Evolutionary conservation across 2,797 vertebrate species (phyloP).

Genomic region (Crax fasciolata): DNA sequence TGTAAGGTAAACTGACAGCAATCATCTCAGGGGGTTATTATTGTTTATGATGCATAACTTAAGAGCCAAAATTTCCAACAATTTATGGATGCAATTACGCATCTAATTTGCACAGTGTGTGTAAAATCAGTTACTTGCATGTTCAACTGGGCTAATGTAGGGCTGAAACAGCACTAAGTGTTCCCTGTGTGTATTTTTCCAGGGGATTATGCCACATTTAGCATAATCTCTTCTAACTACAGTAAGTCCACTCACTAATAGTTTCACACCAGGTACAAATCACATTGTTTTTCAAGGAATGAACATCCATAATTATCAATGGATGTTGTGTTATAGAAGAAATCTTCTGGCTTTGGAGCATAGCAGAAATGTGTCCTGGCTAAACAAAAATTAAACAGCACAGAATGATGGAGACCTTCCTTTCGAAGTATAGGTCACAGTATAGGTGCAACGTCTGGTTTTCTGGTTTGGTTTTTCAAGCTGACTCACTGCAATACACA

Average conservation of each 20-base stretch:
- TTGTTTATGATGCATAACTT: slow-evolving; percentile 59
- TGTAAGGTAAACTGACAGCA: slow-evolving; percentile 38
- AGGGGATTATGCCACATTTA: slow-evolving; percentile 33
- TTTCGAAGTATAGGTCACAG: not conserved
- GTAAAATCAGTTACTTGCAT: slow-evolving; percentile 33
- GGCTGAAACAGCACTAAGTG: slow-evolving; percentile 29
- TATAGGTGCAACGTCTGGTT: not conserved
- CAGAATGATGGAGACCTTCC: not conserved
- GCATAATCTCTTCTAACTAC: slow-evolving; percentile 34
- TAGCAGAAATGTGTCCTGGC: not conserved
- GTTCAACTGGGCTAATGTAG: not conserved
- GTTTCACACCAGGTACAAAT: slow-evolving; percentile 24
- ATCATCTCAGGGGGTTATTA: slow-evolving; percentile 35
- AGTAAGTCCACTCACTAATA: slow-evolving; percentile 14
- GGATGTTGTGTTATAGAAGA: not conserved
- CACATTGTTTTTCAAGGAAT: slow-evolving; percentile 9
- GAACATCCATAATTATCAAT: not conserved
- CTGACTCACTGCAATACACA: not conserved
- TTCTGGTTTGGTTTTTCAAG: not conserved
- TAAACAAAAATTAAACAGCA: not conserved
- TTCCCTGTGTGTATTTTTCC: slow-evolving; percentile 20
- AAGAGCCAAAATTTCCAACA: slow-evolving; percentile 65
- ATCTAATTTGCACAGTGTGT: slow-evolving; percentile 57
- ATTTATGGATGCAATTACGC: slow-evolving; percentile 56
- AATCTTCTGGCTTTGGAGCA: not conserved